Conservation (phyloP, 1,140 invertebrate genomes). For the Psix sp. region DNA sequence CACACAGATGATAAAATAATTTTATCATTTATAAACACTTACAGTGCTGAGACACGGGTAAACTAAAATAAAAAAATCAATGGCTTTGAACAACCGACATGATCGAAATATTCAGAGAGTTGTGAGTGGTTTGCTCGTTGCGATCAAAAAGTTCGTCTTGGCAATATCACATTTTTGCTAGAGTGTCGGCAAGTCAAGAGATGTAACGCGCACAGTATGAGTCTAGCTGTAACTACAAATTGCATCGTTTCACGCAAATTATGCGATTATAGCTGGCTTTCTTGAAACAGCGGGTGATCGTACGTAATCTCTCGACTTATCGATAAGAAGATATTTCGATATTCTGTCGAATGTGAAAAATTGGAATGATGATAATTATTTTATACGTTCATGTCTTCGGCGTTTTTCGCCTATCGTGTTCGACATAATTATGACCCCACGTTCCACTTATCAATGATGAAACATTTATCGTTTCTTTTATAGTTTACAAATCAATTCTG, state of each 20-base stretch:
- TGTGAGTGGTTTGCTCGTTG: constrained; percentile 19
- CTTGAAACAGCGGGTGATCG: constrained; percentile 49
- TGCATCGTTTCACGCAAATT: constrained; percentile 73
- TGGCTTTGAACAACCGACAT: no score
- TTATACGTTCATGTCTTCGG: constrained; percentile 1
- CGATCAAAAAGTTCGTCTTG: constrained; percentile 8
- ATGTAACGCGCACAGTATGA: constrained; percentile 27
- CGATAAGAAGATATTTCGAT: constrained; percentile 25
- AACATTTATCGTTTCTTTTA: no score
- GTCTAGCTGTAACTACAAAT: constrained; percentile 68
- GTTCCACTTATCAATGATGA: no score
- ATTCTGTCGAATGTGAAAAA: constrained; percentile 10
- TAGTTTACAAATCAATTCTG: no score
- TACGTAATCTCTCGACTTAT: constrained; percentile 39
- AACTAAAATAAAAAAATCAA: no score
- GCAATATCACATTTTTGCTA: constrained; percentile 22
- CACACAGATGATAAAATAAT: constrained; percentile 21
- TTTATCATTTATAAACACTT: no score
- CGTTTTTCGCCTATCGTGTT: background rate
- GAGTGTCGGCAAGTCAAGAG: constrained; percentile 6
- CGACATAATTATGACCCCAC: no score
- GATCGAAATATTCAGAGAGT: no score
- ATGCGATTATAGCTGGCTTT: constrained; percentile 65
- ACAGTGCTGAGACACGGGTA: no score
- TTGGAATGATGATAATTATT: constrained; percentile 32